These are phyloP conservation scores for Schizothorax lantsangensis DNA, from an alignment of 2,797 vertebrate species.

Conservation along the genomic window DNA sequence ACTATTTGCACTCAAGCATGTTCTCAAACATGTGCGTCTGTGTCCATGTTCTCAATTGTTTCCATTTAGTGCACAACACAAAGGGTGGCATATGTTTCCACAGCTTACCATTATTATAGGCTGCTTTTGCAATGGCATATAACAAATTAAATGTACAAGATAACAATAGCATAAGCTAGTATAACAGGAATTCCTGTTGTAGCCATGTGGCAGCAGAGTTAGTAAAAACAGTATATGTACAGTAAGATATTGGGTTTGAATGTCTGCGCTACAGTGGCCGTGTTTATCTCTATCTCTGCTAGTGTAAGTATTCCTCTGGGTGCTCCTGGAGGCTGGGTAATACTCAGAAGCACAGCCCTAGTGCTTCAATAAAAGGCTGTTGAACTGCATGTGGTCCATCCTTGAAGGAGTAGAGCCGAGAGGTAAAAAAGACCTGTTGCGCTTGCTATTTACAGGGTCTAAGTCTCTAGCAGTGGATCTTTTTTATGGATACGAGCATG, in stretches of 20 bases:
- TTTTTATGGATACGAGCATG: constrained; percentile 1
- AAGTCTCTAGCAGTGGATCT: not conserved
- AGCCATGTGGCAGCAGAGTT: not conserved
- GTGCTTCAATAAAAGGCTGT: constrained; percentile 75
- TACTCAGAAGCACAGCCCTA: constrained; percentile 68
- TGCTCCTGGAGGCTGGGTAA: constrained; percentile 44
- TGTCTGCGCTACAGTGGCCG: not conserved
- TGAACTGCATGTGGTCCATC: constrained; percentile 69
- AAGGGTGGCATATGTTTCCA: not conserved
- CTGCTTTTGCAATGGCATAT: not conserved
- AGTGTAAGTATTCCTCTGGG: constrained; percentile 48
- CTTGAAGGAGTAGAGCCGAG: constrained; percentile 70
- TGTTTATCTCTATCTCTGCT: constrained; percentile 40
- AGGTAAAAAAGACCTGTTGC: constrained; percentile 11
- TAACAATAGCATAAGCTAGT: not conserved
- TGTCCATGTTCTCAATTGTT: not conserved
- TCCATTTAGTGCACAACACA: not conserved
- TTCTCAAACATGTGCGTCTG: not conserved
- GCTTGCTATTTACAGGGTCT: not conserved
- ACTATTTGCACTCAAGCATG: not conserved
- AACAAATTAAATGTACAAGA: not conserved
- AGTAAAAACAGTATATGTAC: not conserved
- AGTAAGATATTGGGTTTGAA: constrained; percentile 37
- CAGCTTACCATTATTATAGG: not conserved
- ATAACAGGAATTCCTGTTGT: not conserved